Conservation (phyloP, 2,888 invertebrate genomes). For the Drosophila koepferae region DNA sequence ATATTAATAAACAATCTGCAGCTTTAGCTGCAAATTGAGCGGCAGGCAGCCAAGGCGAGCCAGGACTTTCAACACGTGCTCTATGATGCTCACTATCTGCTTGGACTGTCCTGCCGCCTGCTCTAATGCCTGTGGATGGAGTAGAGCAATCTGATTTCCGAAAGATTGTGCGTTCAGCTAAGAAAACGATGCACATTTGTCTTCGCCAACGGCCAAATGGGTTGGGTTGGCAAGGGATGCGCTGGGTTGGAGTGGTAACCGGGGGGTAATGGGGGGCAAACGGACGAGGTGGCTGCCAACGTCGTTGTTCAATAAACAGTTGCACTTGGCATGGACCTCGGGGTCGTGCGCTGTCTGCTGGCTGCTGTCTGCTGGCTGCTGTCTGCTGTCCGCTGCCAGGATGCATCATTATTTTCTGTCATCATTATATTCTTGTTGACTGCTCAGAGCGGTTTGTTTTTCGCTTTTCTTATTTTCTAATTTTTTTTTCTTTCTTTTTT, state of each 20-base stretch:
- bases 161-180: conserved; percentile 77
- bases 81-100: conserved; percentile 6
- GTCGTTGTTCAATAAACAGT: conserved; percentile 70
- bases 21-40: conserved; percentile 53
- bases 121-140: conserved; percentile 16
- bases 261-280: background rate
- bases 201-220: conserved; percentile 32
- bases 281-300: conserved; percentile 38
- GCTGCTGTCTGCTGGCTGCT: conserved; percentile 34
- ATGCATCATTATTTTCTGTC: conserved; percentile 81
- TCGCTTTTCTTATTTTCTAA: conserved; percentile 9
- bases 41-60: conserved; percentile 22
- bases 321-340: conserved; percentile 54
- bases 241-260: background rate
- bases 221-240: background rate
- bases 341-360: conserved; percentile 12
- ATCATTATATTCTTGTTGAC: conserved; percentile 78
- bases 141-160: conserved; percentile 70
- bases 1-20: conserved; percentile 68
- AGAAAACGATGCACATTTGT: conserved; percentile 76
- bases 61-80: conserved; percentile 47
- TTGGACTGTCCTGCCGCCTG: background rate
- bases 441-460: conserved; percentile 45
- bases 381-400: conserved; percentile 57
- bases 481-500: background rate